A percentile compares a stretch with the other conserved stretches of the same genome.
phyloP scores from a whole-genome alignment of 2,888 invertebrate genomes.

The Crossocerus cetratus region DNA sequence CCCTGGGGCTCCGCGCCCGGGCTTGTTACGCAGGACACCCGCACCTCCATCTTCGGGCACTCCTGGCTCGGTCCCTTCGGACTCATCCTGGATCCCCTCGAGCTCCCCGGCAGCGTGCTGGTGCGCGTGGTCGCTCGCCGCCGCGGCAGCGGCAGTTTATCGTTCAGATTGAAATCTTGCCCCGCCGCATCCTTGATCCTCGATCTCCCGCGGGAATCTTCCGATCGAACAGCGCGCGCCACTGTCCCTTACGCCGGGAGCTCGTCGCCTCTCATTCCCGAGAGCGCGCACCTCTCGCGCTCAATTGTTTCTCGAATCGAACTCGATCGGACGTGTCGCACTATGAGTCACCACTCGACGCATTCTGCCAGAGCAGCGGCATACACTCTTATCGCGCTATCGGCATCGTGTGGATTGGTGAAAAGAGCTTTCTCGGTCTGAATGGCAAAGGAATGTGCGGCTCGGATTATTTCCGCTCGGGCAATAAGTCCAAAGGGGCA shows the following conservation, averaged over 20 bases:
- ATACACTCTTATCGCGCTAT: no score
- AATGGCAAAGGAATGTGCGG: no score
- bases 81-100: constrained; percentile 64
- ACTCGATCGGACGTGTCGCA: background rate
- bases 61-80: constrained; percentile 71
- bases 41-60: constrained; percentile 69
- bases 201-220: background rate
- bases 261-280: background rate
- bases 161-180: constrained; percentile 61
- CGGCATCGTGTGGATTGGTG: no score
- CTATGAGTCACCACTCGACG: background rate
- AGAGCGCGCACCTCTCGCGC: no score
- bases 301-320: background rate
- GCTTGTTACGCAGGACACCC: constrained; percentile 69
- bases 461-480: no score
- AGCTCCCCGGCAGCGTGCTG: constrained; percentile 23
- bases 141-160: constrained; percentile 60
- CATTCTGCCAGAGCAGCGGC: background rate
- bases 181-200: background rate
- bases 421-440: no score
- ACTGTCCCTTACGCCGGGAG: background rate
- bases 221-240: no score
- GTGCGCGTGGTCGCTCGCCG: constrained; percentile 68
- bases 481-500: no score
- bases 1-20: constrained; percentile 72